Percentiles rank a stretch among this genome's conserved stretches.
These are phyloP conservation scores for Drosophila tropicalis DNA, from an alignment of 1,140 invertebrate species.

Conservation along the genomic window DNA sequence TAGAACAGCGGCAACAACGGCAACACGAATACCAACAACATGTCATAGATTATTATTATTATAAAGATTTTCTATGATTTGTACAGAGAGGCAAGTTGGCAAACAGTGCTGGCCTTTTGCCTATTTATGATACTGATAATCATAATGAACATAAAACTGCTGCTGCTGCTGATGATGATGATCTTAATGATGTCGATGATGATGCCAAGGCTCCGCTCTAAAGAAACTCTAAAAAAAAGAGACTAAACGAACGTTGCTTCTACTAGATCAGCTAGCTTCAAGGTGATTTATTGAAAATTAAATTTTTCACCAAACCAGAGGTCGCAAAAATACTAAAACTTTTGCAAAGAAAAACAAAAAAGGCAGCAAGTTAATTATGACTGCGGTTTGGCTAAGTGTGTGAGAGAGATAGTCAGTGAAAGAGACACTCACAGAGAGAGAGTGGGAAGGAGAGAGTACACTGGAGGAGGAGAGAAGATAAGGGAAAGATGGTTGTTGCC, in stretches of 20 bases:
- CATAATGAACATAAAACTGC: constrained; percentile 23
- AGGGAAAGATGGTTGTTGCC: background rate
- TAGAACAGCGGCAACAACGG: constrained; percentile 50
- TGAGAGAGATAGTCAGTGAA: background rate
- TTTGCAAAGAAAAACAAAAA: constrained; percentile 48
- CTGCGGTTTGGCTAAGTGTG: constrained; percentile 48
- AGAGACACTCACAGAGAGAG: background rate
- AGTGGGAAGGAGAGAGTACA: background rate
- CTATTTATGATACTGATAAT: constrained; percentile 21
- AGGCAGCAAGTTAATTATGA: constrained; percentile 75
- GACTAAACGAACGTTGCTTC: constrained; percentile 51
- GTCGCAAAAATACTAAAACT: constrained; percentile 45
- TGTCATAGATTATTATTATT: constrained; percentile 45
- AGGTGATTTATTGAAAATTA: constrained; percentile 78
- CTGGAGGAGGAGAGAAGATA: background rate
- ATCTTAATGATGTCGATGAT: background rate
- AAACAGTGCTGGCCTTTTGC: constrained; percentile 23
- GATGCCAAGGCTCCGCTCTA: constrained; percentile 8
- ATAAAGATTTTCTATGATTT: constrained; percentile 48
- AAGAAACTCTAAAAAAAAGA: constrained; percentile 9
- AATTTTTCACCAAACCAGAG: constrained; percentile 63
- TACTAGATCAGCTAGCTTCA: constrained; percentile 54
- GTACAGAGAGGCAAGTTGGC: constrained; percentile 20
- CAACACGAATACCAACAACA: constrained; percentile 17
- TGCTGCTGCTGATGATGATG: constrained; percentile 1